These are phyloP conservation scores for Steinernema hermaphroditum DNA, from an alignment of 2,888 invertebrate genomes.

Conservation along the genomic window DNA sequence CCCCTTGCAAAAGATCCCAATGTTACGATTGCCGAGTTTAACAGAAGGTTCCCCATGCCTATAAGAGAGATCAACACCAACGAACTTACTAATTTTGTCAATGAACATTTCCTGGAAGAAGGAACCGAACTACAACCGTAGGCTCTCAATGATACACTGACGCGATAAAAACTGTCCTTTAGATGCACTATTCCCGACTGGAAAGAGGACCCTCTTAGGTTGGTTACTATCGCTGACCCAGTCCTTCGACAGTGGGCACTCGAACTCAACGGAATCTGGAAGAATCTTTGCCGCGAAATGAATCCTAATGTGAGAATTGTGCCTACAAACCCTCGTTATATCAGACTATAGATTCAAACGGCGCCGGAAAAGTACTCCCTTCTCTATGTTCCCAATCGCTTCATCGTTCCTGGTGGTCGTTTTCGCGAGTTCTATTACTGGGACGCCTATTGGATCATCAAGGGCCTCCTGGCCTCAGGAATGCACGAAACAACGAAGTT, in stretches of 20 bases:
- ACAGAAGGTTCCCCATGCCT: constrained; percentile 45
- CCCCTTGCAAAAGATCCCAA: constrained; percentile 44
- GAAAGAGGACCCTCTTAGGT: constrained; percentile 27
- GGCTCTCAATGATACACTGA: too few relatives aligned
- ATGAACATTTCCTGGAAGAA: constrained; percentile 57
- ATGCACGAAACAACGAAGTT: constrained; percentile 80
- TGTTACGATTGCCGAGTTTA: constrained; percentile 41
- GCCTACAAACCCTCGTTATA: too few relatives aligned
- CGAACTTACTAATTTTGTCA: constrained; percentile 54
- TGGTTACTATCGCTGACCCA: constrained; percentile 14
- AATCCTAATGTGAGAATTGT: background rate
- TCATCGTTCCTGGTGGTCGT: constrained; percentile 75
- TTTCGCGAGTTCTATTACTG: constrained; percentile 77
- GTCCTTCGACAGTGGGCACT: constrained; percentile 30
- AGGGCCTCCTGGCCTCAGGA: constrained; percentile 67
- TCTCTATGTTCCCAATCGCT: constrained; percentile 79
- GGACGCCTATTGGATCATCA: constrained; percentile 91
- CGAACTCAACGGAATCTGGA: constrained; percentile 33
- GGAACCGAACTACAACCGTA: constrained; percentile 57
- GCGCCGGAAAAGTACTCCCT: constrained; percentile 75
- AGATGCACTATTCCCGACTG: constrained; percentile 59
- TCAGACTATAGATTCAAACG: constrained; percentile 43
- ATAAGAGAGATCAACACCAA: constrained; percentile 44
- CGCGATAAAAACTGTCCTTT: constrained; percentile 30
- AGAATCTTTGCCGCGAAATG: constrained; percentile 34